Evolutionary conservation across 2,797 vertebrate genomes (phyloP).

Genomic region (Enteromius mattozi): DNA sequence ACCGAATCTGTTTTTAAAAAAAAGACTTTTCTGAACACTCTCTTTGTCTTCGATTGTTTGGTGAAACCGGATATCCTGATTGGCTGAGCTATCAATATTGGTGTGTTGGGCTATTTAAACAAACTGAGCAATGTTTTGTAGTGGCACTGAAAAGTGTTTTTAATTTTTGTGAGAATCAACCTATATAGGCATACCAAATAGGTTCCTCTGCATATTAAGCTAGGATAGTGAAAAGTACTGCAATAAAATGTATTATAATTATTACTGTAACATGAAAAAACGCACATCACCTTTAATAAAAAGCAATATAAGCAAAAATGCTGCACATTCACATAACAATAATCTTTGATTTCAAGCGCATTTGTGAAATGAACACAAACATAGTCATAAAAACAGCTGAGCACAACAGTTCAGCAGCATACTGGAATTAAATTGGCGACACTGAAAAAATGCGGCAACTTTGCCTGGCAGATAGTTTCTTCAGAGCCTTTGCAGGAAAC

Average conservation of each 20-base stretch:
- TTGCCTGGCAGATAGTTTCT: constrained; percentile 13
- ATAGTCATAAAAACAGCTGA: constrained; percentile 5
- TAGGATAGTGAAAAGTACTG: not conserved
- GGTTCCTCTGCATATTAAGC: not conserved
- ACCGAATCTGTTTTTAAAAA: not conserved
- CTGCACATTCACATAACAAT: not conserved
- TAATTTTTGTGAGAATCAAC: not conserved
- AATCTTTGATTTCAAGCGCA: not conserved
- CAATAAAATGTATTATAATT: not conserved
- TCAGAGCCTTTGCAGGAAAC: constrained; percentile 18
- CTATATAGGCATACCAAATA: not conserved
- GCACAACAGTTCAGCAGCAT: constrained; percentile 20
- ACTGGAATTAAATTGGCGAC: constrained; percentile 28
- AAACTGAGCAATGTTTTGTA: not conserved
- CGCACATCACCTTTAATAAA: constrained; percentile 1
- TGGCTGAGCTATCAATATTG: not conserved
- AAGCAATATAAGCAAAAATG: constrained; percentile 2
- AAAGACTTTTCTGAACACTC: not conserved
- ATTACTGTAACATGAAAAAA: not conserved
- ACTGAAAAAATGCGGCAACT: not conserved
- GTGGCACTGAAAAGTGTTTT: not conserved
- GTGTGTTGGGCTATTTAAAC: not conserved
- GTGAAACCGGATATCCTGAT: not conserved
- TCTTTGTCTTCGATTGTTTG: not conserved
- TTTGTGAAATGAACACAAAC: not conserved